phyloP scores from a whole-genome alignment of 2,113 vertebrate species.

The Ictidomys tridecemlineatus region DNA sequence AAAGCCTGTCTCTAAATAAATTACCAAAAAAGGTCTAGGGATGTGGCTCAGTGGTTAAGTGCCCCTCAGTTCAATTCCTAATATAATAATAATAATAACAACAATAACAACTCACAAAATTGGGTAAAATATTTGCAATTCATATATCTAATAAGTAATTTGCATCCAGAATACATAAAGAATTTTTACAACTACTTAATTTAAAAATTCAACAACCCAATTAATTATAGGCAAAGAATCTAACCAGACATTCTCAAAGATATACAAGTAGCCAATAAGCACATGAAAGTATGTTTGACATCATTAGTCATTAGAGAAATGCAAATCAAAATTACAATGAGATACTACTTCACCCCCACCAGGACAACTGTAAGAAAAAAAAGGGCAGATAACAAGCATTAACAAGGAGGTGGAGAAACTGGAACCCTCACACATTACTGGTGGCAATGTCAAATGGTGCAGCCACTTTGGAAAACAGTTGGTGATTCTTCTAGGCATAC shows the following conservation, averaged over 20 bases:
- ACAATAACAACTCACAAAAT: background rate
- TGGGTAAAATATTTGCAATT: constrained; percentile 23
- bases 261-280: background rate
- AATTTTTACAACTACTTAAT: background rate
- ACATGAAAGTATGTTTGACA: background rate
- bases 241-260: constrained; percentile 14
- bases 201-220: background rate
- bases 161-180: background rate
- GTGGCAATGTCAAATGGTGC: background rate
- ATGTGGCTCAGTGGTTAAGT: too few species aligned
- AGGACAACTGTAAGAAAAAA: background rate
- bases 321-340: constrained; percentile 28
- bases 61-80: too few species aligned
- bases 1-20: too few species aligned
- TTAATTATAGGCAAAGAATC: background rate
- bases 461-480: background rate
- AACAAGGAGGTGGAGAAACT: background rate
- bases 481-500: background rate
- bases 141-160: background rate
- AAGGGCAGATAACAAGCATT: background rate
- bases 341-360: background rate
- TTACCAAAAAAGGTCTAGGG: too few species aligned
- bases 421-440: background rate
- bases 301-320: background rate
- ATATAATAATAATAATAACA: too few species aligned